Conservation (phyloP, 2,888 invertebrate species). For the Tinea semifulvella region DNA sequence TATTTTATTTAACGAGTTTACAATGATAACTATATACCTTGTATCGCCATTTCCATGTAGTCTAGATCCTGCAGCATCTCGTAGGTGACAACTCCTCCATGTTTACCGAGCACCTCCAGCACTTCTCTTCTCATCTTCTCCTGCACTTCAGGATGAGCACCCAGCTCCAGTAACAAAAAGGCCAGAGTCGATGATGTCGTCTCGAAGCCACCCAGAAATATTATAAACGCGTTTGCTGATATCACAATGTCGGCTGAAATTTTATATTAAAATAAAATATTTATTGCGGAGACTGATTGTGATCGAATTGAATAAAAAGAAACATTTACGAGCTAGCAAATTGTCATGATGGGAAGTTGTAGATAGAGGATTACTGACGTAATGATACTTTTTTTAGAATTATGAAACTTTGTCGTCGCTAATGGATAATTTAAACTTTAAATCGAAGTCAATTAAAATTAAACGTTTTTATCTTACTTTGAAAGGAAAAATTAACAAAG, state of each 20-base stretch:
- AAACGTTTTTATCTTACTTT: too few species aligned
- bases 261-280: background rate
- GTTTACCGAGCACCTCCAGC: slow-evolving; percentile 33
- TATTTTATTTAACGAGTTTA: too few species aligned
- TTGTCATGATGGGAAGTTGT: too few species aligned
- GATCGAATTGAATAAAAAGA: too few species aligned
- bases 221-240: slow-evolving; percentile 66
- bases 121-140: slow-evolving; percentile 59
- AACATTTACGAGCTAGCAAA: too few species aligned
- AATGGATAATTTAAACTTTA: too few species aligned
- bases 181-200: slow-evolving; percentile 67
- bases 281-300: too few species aligned
- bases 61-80: slow-evolving; percentile 60
- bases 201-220: slow-evolving; percentile 70
- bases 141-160: slow-evolving; percentile 59
- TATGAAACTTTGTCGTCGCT: too few species aligned
- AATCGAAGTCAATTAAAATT: too few species aligned
- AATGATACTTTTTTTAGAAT: too few species aligned
- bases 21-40: slow-evolving; percentile 36
- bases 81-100: slow-evolving; percentile 49
- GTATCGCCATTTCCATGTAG: slow-evolving; percentile 67
- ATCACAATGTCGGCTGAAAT: slow-evolving; percentile 59
- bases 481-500: too few species aligned
- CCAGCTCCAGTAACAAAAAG: slow-evolving; percentile 64
- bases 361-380: too few species aligned